Evolutionary conservation across 1,140 invertebrate species (phyloP).

Genomic region (Bombus consobrinus): DNA sequence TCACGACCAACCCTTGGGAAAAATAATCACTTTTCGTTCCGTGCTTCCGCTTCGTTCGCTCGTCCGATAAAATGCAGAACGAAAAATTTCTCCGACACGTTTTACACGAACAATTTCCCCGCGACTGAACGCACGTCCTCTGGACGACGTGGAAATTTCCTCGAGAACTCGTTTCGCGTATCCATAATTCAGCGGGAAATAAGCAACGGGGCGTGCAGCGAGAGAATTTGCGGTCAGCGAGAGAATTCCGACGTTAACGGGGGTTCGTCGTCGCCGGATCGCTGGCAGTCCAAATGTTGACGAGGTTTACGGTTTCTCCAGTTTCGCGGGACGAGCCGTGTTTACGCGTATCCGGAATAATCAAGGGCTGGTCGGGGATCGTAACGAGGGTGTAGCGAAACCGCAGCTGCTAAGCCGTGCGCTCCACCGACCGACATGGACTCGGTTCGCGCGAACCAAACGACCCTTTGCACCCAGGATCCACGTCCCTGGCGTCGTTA

Average conservation of each 20-base stretch:
- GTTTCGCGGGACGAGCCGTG: slow-evolving; percentile 38
- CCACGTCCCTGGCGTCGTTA: slow-evolving; percentile 42
- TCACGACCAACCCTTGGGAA: neutral
- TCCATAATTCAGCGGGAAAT: slow-evolving; percentile 25
- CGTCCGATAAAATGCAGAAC: neutral
- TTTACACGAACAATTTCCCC: neutral
- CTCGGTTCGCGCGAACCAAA: neutral
- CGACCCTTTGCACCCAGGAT: neutral
- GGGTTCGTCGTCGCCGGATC: neutral
- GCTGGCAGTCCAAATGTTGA: slow-evolving; percentile 33
- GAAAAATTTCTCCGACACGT: neutral
- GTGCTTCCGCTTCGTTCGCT: neutral
- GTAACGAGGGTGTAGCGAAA: slow-evolving; percentile 70
- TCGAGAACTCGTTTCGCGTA: neutral
- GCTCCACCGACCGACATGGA: neutral
- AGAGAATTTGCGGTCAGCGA: slow-evolving; percentile 30
- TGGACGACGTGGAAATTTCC: neutral
- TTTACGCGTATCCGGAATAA: slow-evolving; percentile 70
- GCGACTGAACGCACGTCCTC: neutral
- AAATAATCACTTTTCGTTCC: neutral
- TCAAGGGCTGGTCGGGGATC: slow-evolving; percentile 55
- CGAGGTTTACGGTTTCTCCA: slow-evolving; percentile 50
- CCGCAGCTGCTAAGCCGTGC: slow-evolving; percentile 41
- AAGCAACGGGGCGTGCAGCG: neutral
- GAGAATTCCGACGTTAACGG: neutral